Base-by-base conservation (phyloP, 2,888 invertebrate species). In the Ernsta delagoae region DNA sequence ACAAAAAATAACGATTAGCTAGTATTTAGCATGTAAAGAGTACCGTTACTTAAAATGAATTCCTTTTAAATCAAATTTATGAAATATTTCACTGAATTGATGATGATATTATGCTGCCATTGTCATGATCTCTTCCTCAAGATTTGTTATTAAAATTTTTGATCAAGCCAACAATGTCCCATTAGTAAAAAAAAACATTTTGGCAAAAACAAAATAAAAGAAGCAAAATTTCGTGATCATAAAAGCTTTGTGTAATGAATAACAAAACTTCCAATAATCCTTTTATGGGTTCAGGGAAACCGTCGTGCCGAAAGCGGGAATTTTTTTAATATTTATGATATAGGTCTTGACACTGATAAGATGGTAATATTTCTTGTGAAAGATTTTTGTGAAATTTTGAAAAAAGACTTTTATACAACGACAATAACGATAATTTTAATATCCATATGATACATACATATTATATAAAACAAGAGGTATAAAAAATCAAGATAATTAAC, bases 201-300 rank as follows among this genome's bases (percentile, higher is more conserved):
- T 16, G 6, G 6, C 6, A 6, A 16, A 12, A 50, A 11, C 24
- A 24, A 24, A 24, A 24, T 3, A 24, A 24, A 24, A 24, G 24
- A 3, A 24, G 24, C 24, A 24, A 24, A 24, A 24, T 24, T 24
- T 24, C 24, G 3, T 24, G 24, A 24, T 24, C 53, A 53, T 50
- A 50, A 50, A 50, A 50, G 50, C 50, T 50, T 50, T 50, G 50
- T 50, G 50, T 50, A 50, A 50, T 50, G 50, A 50, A 24, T 50
- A 50, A 24, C 12, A 16, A 50, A 11, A 16, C 50, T 50, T 50
- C 50, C 24, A 50, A 50, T 53, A 53, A 53, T 53, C 24, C 53
- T 53, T 53, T 53, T 53, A 53, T 24, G 53, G 53, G 4, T 53
- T 24, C 53, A 53, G 53, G 9, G 53, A 53, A 53, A 9, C 53